Base-by-base conservation (phyloP, 2,797 vertebrate species). In the Poeciliopsis infans region DNA sequence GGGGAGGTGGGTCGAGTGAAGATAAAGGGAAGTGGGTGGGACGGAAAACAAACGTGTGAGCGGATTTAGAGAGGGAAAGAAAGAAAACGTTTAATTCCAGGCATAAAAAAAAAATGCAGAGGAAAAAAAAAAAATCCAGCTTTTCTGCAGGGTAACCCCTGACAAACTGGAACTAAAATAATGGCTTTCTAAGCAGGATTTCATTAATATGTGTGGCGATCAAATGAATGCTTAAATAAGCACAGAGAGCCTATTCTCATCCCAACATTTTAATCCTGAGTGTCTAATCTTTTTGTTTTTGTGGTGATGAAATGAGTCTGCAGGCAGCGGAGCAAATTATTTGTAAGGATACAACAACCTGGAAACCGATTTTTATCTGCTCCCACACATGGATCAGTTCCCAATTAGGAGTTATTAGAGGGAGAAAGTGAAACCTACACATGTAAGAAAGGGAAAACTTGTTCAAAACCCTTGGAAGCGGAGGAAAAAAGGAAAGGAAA, bases 31-130 rank as follows among this genome's bases (percentile, higher is more conserved):
- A 89, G 91, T 92, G 91, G 92, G 92, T 85, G 91, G 92, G 90
- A 92, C 84, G 64, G 87, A 93, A 94, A 94, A 95, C 89, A 94
- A 95, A 95, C 90, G 92, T 92, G 93, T 86, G 88, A 93, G 92
- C 79, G 84, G 92, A 94, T 94, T 95, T 91, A 86, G 83, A 88
- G 80, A 86, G 84, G 83, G 88, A 85, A 83, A 80, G 78, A 72
- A 72, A 69, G 75, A 82, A 89, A 88, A 86, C 61, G 75, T 79
- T 85, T 83, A 89, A 93, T 89, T 93, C 88, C 78, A 83, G 78
- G 84, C 90, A 86, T 87, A 79, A 84, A 88, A 84, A 88, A 84
- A 46, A 41, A 69, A 43, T 39, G 36, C 3, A 41, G 39, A 66
- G 23, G 39, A 8, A 5, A 10, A 23, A 20, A 36, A 39, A 39